These are phyloP conservation scores for Eulemur rubriventer DNA, from an alignment of 2,797 vertebrate species.

Conservation along the genomic window DNA sequence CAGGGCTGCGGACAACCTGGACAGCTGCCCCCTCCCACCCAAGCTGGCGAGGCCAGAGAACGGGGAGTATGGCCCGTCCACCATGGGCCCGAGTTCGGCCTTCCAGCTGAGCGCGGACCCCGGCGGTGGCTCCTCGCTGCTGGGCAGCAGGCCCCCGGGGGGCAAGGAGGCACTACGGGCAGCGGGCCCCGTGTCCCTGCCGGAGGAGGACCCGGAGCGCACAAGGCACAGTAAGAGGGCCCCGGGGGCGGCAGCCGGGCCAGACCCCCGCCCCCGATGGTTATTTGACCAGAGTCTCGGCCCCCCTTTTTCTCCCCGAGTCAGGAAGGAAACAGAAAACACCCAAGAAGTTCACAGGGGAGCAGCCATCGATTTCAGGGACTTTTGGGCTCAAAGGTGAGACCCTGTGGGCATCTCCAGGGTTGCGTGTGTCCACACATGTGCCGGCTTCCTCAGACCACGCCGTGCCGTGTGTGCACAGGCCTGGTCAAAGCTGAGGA, in stretches of 20 bases:
- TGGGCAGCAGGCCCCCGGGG: constrained; percentile 77
- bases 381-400: constrained; percentile 98
- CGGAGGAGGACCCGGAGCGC: constrained; percentile 95
- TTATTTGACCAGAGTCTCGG: constrained; percentile 87
- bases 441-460: background rate
- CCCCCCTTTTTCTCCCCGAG: constrained; percentile 89
- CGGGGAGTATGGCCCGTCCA: constrained; percentile 87
- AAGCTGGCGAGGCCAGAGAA: constrained; percentile 93
- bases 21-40: constrained; percentile 88
- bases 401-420: background rate
- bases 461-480: constrained; percentile 60
- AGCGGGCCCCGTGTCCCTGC: constrained; percentile 84
- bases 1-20: constrained; percentile 92
- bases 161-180: constrained; percentile 87
- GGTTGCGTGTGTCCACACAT: rapidly evolving
- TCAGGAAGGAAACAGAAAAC: constrained; percentile 99
- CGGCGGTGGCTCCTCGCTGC: constrained; percentile 80
- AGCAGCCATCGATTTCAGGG: constrained; percentile 98
- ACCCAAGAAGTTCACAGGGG: constrained; percentile 98
- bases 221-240: constrained; percentile 96
- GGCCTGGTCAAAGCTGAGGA: constrained; percentile 97
- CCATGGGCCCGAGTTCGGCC: constrained; percentile 81
- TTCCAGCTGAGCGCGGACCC: constrained; percentile 84
- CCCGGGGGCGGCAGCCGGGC: background rate
- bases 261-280: background rate